A percentile compares a stretch with the other conserved stretches of the same genome.
These are phyloP conservation scores for Hirundo rustica DNA, from an alignment of 2,797 vertebrate genomes.

Conservation along the genomic window DNA sequence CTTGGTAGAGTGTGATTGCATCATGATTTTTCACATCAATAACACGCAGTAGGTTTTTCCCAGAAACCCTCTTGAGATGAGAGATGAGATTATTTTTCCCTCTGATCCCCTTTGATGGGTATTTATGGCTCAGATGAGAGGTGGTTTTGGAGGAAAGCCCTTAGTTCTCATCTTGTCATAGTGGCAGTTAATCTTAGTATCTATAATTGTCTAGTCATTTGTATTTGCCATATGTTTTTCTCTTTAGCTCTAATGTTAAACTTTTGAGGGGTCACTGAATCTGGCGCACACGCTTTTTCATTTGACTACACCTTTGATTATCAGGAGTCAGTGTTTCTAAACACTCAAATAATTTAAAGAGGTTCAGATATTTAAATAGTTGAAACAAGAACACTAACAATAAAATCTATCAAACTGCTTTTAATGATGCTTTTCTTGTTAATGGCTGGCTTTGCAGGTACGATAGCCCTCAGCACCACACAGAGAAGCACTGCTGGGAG, in stretches of 20 bases:
- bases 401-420: neutral
- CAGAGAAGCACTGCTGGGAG: neutral
- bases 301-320: neutral
- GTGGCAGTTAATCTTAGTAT: neutral
- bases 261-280: neutral
- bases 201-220: neutral
- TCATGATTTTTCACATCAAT: neutral
- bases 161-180: neutral
- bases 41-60: neutral
- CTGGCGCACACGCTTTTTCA: neutral
- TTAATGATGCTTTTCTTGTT: neutral
- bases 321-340: neutral
- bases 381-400: neutral
- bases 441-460: neutral
- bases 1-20: neutral
- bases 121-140: neutral
- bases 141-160: neutral
- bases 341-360: neutral
- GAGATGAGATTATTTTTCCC: neutral
- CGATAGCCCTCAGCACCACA: fast-evolving
- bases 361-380: neutral
- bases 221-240: conserved; percentile 6
- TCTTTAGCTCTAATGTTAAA: neutral
- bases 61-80: neutral
- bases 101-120: neutral